Evolutionary conservation across 2,113 vertebrate species (phyloP).

Genomic region (Sinosuthora webbiana): DNA sequence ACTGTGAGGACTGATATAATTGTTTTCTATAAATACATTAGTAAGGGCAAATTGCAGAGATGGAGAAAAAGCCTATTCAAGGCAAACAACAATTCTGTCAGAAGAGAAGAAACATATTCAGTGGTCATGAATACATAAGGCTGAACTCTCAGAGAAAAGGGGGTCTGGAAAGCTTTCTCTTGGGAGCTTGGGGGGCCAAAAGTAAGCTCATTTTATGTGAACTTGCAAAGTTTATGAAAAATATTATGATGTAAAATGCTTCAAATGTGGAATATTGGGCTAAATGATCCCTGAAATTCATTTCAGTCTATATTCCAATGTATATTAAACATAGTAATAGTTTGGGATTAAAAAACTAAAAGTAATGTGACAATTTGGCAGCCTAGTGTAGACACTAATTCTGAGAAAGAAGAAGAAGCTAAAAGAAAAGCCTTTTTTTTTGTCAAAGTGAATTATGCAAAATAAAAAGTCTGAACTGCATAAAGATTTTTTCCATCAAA

Average conservation of each 20-base stretch:
- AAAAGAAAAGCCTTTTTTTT: neutral
- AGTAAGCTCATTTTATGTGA: neutral
- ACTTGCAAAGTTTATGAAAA: neutral
- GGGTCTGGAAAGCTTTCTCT: neutral
- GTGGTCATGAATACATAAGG: neutral
- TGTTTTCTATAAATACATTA: slow-evolving; percentile 19
- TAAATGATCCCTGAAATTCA: neutral
- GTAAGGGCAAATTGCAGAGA: neutral
- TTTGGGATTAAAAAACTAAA: neutral
- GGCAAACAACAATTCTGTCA: neutral
- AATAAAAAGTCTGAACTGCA: neutral
- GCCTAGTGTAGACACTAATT: neutral
- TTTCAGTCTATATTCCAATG: neutral
- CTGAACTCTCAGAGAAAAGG: neutral
- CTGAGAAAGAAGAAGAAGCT: neutral
- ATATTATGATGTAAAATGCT: neutral
- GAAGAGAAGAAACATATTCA: neutral
- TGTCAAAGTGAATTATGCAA: neutral
- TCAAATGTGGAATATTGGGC: neutral
- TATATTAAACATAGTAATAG: neutral
- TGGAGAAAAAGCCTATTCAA: neutral
- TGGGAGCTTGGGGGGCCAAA: neutral
- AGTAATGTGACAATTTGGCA: neutral
- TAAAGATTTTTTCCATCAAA: neutral
- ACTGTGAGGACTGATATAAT: neutral